Conservation (phyloP, 2,797 vertebrate genomes). For the Sandelia bainsii region DNA sequence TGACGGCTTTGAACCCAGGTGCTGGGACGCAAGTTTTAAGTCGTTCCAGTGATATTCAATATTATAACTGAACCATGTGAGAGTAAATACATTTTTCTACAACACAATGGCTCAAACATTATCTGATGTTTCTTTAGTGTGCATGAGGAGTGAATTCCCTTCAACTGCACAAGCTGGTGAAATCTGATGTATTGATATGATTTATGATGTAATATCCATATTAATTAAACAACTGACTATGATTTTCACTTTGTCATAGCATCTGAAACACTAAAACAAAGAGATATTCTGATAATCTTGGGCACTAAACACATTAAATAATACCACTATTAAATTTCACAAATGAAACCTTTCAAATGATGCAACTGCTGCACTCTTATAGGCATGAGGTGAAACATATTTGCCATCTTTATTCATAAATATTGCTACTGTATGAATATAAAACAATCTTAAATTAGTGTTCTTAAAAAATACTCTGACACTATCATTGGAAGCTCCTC, state of each 20-base stretch:
- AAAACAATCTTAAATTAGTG: slow-evolving; percentile 83
- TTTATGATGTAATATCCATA: neutral
- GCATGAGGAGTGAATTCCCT: neutral
- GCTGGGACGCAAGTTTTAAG: too few species aligned
- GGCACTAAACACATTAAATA: too few species aligned
- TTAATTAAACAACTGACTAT: neutral
- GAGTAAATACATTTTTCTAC: too few species aligned
- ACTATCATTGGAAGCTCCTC: slow-evolving; percentile 67
- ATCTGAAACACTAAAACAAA: neutral
- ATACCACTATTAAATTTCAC: neutral
- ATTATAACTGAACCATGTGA: too few species aligned
- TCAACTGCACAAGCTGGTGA: neutral
- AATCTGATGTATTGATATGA: neutral
- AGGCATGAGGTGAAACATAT: slow-evolving; percentile 54
- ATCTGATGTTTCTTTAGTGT: too few species aligned
- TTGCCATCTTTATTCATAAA: slow-evolving; percentile 84
- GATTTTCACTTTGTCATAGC: neutral
- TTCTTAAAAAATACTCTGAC: slow-evolving; percentile 74
- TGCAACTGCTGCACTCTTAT: neutral
- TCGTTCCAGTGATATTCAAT: too few species aligned
- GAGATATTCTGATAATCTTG: too few species aligned
- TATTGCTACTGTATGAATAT: slow-evolving; percentile 84
- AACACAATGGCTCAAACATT: too few species aligned
- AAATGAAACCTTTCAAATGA: neutral
- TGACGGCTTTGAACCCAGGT: too few species aligned